Base-by-base conservation (phyloP, 2,113 vertebrate species). In the Lepidothrix coronata region DNA sequence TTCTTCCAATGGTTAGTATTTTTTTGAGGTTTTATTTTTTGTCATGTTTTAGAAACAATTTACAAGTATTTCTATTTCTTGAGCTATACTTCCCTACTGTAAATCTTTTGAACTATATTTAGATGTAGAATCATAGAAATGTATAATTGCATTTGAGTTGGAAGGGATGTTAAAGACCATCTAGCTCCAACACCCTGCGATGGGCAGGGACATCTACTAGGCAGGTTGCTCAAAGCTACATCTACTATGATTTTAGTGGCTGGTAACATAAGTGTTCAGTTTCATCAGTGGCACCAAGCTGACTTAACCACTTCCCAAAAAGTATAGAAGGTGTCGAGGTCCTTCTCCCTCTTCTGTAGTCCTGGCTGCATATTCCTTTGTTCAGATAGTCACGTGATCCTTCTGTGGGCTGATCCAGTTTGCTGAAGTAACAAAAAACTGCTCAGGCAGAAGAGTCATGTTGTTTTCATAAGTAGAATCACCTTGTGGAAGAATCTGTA, bases 1-100 rank as follows among this genome's bases (percentile, higher is more conserved):
- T 93, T 98, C 98, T n/a, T 99, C 98, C 93, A 99, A 99, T 57
- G 99, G 99, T 99, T 95, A 98, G 98, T 97, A 94, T 74, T 95
- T 92, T 73, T 71, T 90, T 72, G 25, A 65, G 24, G 44, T 77
- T 54, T 39, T 28, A 35, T 65, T 46, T 39, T 85, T 81, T 88
- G 22, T 55, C 31, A 3, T 20, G 1, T 78, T 71, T 8, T 59
- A 78, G 65, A 79, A 88, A 67, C 16, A 37, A 8, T 80, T 88
- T 46, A 18, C 19, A 55, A 61, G 6, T 71, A 22, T 52, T 94
- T 75, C 3, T 68, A 0, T 78, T 55, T 70, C 46, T 66, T 62
- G 31, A 33, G 39, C 28, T 83, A 9, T 43, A 15, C 23, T 66
- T 91, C 35, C 21, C 37, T 21, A 9, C 22, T 62, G 3, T 35